These are phyloP conservation scores for Anguilla marmorata DNA, from an alignment of 2,797 vertebrate species.

Conservation along the genomic window DNA sequence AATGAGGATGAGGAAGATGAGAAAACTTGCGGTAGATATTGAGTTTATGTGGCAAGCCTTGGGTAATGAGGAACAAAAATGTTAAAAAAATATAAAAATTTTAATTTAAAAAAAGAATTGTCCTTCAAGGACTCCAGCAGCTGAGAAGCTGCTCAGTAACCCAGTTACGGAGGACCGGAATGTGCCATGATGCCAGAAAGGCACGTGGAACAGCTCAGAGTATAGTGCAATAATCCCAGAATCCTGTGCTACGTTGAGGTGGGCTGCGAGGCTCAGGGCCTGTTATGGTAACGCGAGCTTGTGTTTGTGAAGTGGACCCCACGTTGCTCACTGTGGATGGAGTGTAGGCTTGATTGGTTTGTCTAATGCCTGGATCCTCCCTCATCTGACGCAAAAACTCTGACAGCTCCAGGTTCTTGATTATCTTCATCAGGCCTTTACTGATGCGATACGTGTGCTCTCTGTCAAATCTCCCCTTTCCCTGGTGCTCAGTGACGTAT, in stretches of 20 bases:
- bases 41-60: neutral
- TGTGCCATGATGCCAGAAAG: neutral
- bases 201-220: neutral
- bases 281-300: neutral
- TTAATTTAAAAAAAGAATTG: neutral
- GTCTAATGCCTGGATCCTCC: neutral
- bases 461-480: neutral
- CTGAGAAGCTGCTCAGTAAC: neutral
- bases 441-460: constrained; percentile 10
- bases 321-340: neutral
- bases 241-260: neutral
- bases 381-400: neutral
- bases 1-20: neutral
- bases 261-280: neutral
- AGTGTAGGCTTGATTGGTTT: neutral
- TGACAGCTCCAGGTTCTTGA: neutral
- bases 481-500: constrained; percentile 20
- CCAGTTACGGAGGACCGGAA: neutral
- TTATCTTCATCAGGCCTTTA: constrained; percentile 10
- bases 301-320: neutral
- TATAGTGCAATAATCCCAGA: neutral
- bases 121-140: neutral
- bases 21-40: neutral
- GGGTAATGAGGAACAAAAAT: too few species aligned
- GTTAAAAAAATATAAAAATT: too few species aligned